Base-by-base conservation (phyloP, 2,888 invertebrate genomes). In the Synanthedon myopaeformis region DNA sequence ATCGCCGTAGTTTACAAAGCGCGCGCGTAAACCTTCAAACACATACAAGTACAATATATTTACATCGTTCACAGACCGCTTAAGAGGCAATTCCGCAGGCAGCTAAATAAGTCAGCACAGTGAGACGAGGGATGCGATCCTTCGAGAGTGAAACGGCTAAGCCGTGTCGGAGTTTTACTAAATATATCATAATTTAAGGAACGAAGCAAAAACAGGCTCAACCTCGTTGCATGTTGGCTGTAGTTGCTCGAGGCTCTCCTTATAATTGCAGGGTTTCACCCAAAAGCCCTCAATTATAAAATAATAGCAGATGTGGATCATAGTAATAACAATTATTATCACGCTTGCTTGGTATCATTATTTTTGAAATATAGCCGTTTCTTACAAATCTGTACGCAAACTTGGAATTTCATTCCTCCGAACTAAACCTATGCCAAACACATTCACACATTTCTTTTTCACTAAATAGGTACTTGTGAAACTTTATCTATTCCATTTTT, bases 261-360 rank as follows among this genome's bases (percentile, higher is more conserved):
- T 78, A 87, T 87, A 87, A 87, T 87, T 87, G 86, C 73, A 72
- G 84, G 86, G 83, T 87, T 86, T 84, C 82, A 80, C 82, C 82
- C 83, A 82, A 87, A 86, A 86, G 74, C 82, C 84, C 75, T 83
- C 84, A 87, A 87, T 87, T 87, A 87, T 87, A 85, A 87, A 86
- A 86, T 87, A 87, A 87, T 87, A 86, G 82, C 82, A 86, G 85
- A 85, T 85, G 84, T 79, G 84, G 82, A 83, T 86, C 84, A 82
- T 85, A 85, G 84, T 87, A 87, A 87, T 87, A 85, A 86, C 85
- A 87, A 87, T 87, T 85, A 87, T 87, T 87, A 87, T 86, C 86
- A 82, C 87, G 85, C 85, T 82, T 78, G 76, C 72, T 69, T 63
- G 76, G 76, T 79, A 78, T 85, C 79, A 87, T 87, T 87, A 87